These are phyloP conservation scores for Abrostola tripartita DNA, from an alignment of 2,888 invertebrate genomes.

Conservation along the genomic window DNA sequence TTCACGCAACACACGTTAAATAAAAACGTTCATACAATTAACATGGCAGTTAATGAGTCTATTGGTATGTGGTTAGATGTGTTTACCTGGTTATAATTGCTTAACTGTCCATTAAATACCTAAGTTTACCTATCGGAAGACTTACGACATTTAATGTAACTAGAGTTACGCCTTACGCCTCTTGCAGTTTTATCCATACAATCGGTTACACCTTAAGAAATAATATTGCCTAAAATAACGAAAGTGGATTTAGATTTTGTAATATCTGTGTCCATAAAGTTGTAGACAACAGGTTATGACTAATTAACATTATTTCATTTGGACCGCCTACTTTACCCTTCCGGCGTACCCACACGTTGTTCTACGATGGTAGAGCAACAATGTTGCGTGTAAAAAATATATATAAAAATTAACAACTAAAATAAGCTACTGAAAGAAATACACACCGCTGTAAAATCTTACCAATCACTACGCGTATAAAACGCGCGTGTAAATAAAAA, in stretches of 20 bases:
- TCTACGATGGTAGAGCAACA: background rate
- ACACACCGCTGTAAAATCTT: no score
- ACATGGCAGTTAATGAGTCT: background rate
- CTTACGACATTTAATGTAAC: slow-evolving; percentile 41
- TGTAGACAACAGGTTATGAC: background rate
- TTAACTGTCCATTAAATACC: slow-evolving; percentile 21
- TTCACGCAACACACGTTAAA: background rate
- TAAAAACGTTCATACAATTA: slow-evolving; percentile 6
- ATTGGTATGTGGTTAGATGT: background rate
- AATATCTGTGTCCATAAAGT: slow-evolving; percentile 22
- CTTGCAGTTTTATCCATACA: slow-evolving; percentile 31
- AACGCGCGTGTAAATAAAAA: no score
- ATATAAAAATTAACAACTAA: background rate
- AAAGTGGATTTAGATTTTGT: slow-evolving; percentile 23
- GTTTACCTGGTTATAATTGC: slow-evolving; percentile 13
- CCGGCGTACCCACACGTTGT: background rate
- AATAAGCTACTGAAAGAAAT: background rate
- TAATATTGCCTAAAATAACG: slow-evolving; percentile 41
- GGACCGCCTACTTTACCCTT: background rate
- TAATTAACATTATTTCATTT: background rate
- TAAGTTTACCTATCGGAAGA: slow-evolving; percentile 12
- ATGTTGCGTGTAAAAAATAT: background rate
- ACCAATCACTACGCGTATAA: no score
- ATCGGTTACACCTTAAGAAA: slow-evolving; percentile 34
- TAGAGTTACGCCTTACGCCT: slow-evolving; percentile 14